Conservation (phyloP, 2,888 invertebrate species). For the Hemicrepidius hirtus region DNA sequence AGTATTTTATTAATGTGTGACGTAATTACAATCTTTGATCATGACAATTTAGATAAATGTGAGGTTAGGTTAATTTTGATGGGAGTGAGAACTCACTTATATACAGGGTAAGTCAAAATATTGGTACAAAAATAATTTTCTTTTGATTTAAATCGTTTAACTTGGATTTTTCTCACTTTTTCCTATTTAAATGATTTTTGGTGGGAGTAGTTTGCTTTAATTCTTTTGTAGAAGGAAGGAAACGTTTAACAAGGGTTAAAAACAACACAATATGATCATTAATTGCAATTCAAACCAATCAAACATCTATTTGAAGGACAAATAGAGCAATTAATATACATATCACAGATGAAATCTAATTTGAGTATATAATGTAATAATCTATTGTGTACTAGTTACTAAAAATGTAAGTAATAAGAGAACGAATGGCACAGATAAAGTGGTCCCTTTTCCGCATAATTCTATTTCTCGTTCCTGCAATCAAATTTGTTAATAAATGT, state of each 20-base stretch:
- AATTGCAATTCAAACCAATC: constrained; percentile 8
- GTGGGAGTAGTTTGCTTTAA: no score
- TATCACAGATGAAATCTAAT: constrained; percentile 50
- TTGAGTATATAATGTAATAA: constrained; percentile 31
- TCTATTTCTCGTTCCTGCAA: constrained; percentile 58
- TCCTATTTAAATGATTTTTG: no score
- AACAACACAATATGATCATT: no score
- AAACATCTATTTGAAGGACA: constrained; percentile 40
- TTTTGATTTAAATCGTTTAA: no score
- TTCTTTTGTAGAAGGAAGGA: no score
- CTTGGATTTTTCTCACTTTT: no score
- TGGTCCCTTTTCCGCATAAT: constrained; percentile 55
- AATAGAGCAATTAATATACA: constrained; percentile 47
- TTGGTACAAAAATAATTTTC: no score
- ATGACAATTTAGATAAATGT: no score
- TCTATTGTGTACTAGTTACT: constrained; percentile 27
- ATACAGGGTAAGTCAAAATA: no score
- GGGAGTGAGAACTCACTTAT: no score
- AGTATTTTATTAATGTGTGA: not conserved
- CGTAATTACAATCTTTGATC: not conserved
- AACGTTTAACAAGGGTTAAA: no score
- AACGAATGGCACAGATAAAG: constrained; percentile 31
- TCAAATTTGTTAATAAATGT: not conserved
- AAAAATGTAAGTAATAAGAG: constrained; percentile 32
- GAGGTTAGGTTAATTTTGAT: no score